Base-by-base conservation (phyloP, 92 coral and sea anemone genomes). In the Porites lobata region DNA sequence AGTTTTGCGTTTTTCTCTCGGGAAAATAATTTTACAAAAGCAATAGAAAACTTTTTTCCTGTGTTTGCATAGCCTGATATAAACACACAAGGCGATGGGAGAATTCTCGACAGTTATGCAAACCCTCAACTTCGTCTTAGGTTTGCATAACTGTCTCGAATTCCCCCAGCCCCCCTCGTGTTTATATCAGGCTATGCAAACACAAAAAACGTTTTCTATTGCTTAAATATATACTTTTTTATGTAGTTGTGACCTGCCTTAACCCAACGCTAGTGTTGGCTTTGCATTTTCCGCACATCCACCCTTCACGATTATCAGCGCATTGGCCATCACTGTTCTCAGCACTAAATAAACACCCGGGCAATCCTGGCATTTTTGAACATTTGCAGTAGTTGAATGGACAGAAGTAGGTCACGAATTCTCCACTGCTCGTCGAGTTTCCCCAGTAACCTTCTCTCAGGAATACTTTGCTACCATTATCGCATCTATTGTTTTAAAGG, bases 401-500 rank as follows among this genome's bases (percentile, higher is more conserved):
- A 72, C 99, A 98, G 82, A 83, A 87, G 72, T 92, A 94, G 3
- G 96, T 83, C 10, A 94, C 86, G 50, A 98, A 90, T 85, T 54
- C 0, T 54, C 59, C 14, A 54, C 59, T 92, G 15, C 88, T 76
- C 6, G 20, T 24, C 0, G 22, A 72, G 32, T 95, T 95, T 18
- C 91, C 95, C 99, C 99, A 98, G 91, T 89, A 90, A 17, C 98
- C 99, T 70, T 92, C 90, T 32, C 79, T 72, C 32, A 96, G 74
- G 72, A 86, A 94, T 1, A 97, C 92, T 1, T 78, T 88, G 24
- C 79, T 87, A 9, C 95, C 95, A 71, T 87, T 88, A 5, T 72
- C 88, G 50, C 94, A 87, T 69, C 99, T 93, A 68, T 92, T 87
- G 75, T 9, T 14, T n/a, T 0, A 19, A 2, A 59, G 75, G 26